Evolutionary conservation across 2,888 invertebrate genomes (phyloP), one percentile per base, ranked within the genome.

Genomic region (Hesperia comma): DNA sequence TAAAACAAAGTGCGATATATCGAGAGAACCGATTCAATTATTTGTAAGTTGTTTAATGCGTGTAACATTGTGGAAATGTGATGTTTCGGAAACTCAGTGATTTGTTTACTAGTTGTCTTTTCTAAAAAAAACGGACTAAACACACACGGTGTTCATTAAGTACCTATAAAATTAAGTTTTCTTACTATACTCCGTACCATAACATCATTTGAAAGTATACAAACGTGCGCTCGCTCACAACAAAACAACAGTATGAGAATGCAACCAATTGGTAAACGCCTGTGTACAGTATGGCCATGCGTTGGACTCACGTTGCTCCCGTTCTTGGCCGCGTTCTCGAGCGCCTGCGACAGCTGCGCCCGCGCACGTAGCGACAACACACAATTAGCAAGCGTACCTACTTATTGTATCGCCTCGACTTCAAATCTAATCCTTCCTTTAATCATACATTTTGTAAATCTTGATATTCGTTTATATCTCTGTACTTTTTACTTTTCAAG

Each of bases 311-410:
- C 92, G 85, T 87, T 90, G 93, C 94, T 95, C 90, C 95, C 95
- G 87, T 94, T 95, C 90, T 94, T 95, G 87, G 93, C 92, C 79
- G 93, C 94, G 84, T 93, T 94, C 94, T 95, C 95, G 93, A 95
- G 95, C 93, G 95, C 95, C 95, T 95, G 92, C 77, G 92, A 86
- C 82, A 92, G 89, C 92, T 92, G 92, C 84, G 79, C 77, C 81
- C 83, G 83, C 72, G 85, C 81, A 84, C 84, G 84, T 82, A 79
- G 85, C 89, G 85, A 90, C 87, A 89, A 88, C 82, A 90, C 87
- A 88, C 82, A 86, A 85, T 90, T 90, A 90, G 88, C 89, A 88
- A 90, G 88, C 89, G 79, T 78, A 41, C 32, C 26, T 26, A 53
- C 26, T 54, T 43, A 41, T 33, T 55, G 54, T 40, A 43, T 60